Percentiles rank a stretch among this genome's conserved stretches.
Conservation (phyloP, 2,113 vertebrate species). For the Leucopsar rothschildi region DNA sequence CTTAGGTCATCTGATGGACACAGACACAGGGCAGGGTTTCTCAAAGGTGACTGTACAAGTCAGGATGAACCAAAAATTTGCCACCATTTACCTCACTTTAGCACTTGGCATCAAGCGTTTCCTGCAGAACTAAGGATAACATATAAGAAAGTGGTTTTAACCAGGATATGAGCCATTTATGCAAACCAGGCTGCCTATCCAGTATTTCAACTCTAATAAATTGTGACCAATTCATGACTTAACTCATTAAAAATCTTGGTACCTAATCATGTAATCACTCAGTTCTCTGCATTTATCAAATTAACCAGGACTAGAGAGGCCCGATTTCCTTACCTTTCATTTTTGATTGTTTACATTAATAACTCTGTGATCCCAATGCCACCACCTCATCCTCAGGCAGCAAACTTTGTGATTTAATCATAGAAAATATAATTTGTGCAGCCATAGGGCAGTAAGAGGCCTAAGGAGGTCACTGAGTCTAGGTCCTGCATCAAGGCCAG, state of each 20-base stretch:
- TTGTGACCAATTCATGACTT: not conserved
- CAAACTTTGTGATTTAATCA: not conserved
- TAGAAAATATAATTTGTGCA: not conserved
- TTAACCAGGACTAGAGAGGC: not conserved
- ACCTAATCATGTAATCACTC: not conserved
- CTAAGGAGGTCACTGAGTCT: not conserved
- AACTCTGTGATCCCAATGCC: not conserved
- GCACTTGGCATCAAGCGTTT: not conserved
- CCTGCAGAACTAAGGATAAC: not conserved
- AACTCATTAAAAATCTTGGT: not conserved
- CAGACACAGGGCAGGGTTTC: not conserved
- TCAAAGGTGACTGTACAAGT: not conserved
- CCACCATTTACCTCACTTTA: not conserved
- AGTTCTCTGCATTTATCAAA: not conserved
- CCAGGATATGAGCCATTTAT: not conserved
- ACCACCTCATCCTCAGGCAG: not conserved
- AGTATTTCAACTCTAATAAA: not conserved
- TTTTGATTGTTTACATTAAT: not conserved
- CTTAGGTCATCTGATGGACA: not conserved
- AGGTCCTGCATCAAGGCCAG: not conserved
- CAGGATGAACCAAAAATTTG: not conserved
- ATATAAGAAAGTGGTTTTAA: not conserved
- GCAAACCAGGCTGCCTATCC: not conserved
- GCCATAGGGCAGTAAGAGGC: not conserved
- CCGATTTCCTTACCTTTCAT: fast-evolving